Evolutionary conservation across 1,140 invertebrate genomes (phyloP).

Genomic region (Temnothorax curvispinosus): DNA sequence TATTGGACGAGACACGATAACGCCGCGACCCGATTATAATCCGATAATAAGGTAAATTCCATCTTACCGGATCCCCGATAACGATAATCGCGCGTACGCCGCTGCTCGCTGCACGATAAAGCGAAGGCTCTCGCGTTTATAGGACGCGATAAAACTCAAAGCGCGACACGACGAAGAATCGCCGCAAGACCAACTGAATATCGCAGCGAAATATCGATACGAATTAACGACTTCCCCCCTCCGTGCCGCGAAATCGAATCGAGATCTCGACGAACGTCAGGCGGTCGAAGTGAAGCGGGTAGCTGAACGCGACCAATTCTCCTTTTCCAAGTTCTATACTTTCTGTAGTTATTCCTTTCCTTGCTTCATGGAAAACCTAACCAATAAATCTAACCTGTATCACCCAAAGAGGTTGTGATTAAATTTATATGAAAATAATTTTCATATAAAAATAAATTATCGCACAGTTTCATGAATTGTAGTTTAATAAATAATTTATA

Average conservation of each 20-base stretch:
- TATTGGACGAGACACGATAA: not conserved
- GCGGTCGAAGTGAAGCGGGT: not conserved
- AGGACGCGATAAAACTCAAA: not conserved
- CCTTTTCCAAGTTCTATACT: no score
- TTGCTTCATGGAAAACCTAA: not conserved
- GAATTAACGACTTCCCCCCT: not conserved
- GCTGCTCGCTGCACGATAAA: not conserved
- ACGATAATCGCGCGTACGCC: not conserved
- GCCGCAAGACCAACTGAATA: not conserved
- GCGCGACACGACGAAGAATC: not conserved
- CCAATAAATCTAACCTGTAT: not conserved
- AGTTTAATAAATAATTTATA: not conserved
- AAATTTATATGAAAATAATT: not conserved
- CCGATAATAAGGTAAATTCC: not conserved
- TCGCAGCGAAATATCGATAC: not conserved
- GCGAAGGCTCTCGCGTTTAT: not conserved
- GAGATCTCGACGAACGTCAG: conserved; percentile 1
- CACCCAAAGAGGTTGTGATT: not conserved
- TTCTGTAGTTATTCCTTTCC: not conserved
- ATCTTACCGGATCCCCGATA: not conserved
- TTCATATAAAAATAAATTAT: not conserved
- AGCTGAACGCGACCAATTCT: no score
- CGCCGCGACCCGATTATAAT: not conserved
- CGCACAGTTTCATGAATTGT: not conserved
- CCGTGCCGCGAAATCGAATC: not conserved